Percentiles rank a stretch among this genome's conserved stretches.
These are phyloP conservation scores for Labeo rohita DNA, from an alignment of 2,113 vertebrate species.

Conservation along the genomic window DNA sequence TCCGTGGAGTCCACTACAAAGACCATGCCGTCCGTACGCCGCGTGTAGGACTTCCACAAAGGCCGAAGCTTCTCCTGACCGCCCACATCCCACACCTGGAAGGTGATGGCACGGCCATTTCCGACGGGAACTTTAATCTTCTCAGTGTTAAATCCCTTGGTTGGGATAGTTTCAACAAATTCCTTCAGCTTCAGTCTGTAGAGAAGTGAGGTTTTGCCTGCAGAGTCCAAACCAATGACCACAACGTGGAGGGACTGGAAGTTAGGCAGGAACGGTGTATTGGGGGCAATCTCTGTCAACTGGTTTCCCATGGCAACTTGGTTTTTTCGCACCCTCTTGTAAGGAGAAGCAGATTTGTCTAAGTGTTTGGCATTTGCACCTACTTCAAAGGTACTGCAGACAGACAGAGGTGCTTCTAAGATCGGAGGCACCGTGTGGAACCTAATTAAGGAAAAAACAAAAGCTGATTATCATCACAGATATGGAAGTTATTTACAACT, in stretches of 20 bases:
- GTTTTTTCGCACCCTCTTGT: constrained; percentile 64
- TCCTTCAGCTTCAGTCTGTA: constrained; percentile 89
- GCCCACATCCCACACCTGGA: constrained; percentile 92
- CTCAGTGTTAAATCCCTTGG: constrained; percentile 91
- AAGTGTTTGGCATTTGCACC: constrained; percentile 68
- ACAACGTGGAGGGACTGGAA: constrained; percentile 87
- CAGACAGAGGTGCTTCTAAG: constrained; percentile 57
- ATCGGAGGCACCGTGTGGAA: constrained; percentile 50
- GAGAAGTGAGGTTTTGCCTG: constrained; percentile 89
- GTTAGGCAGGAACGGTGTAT: constrained; percentile 80
- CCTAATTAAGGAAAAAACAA: constrained; percentile 71
- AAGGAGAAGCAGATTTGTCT: constrained; percentile 62
- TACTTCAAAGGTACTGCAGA: constrained; percentile 58
- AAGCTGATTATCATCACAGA: constrained; percentile 50
- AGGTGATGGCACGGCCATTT: constrained; percentile 78
- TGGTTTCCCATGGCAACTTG: constrained; percentile 85
- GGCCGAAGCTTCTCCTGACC: constrained; percentile 91
- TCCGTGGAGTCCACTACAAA: constrained; percentile 90
- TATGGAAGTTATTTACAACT: constrained; percentile 30
- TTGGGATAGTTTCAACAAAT: constrained; percentile 89
- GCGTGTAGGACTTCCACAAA: constrained; percentile 89
- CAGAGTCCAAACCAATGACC: constrained; percentile 85
- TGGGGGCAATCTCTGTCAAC: constrained; percentile 85
- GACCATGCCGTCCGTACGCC: constrained; percentile 87
- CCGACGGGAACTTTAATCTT: constrained; percentile 85